Conservation (phyloP, 2,888 invertebrate genomes). For the Aphodius granarius region DNA sequence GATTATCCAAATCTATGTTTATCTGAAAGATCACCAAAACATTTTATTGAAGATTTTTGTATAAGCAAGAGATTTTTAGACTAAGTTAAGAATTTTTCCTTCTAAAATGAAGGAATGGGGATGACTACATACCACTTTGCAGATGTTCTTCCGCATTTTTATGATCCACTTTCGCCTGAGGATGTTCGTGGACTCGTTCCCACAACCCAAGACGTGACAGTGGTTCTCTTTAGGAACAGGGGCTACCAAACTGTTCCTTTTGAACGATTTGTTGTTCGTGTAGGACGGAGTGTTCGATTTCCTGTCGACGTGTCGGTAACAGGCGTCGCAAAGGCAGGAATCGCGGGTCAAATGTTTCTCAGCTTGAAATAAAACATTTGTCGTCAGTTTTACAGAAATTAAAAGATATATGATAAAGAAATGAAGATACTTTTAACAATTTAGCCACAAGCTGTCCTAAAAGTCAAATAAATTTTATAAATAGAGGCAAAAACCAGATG, state of each 20-base stretch:
- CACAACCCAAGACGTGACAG: slow-evolving; percentile 70
- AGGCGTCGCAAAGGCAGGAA: slow-evolving; percentile 85
- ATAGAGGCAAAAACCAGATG: too few relatives aligned
- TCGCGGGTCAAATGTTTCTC: slow-evolving; percentile 82
- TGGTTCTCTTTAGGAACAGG: slow-evolving; percentile 51
- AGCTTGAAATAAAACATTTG: slow-evolving; percentile 55
- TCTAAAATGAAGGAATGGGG: slow-evolving; percentile 16
- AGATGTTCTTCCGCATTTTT: slow-evolving; percentile 69
- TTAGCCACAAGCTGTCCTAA: too few relatives aligned
- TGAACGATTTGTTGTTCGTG: slow-evolving; percentile 55
- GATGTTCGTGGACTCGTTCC: slow-evolving; percentile 62
- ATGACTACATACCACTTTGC: slow-evolving; percentile 58
- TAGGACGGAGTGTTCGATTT: slow-evolving; percentile 75
- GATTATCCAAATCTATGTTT: slow-evolving; percentile 61
- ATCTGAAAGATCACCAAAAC: slow-evolving; percentile 50
- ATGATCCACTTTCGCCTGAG: slow-evolving; percentile 73
- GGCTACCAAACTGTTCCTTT: slow-evolving; percentile 47
- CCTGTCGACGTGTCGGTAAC: slow-evolving; percentile 82
- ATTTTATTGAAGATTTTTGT: background rate
- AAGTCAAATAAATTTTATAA: too few relatives aligned
- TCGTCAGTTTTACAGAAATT: slow-evolving; percentile 6
- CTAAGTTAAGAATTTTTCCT: too few relatives aligned
- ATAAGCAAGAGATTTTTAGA: background rate
- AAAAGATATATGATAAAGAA: background rate
- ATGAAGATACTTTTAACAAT: too few relatives aligned